A percentile compares a stretch with the other conserved stretches of the same genome.
phyloP scores from a whole-genome alignment of 2,797 vertebrate species.

The Sebastes reedi region DNA sequence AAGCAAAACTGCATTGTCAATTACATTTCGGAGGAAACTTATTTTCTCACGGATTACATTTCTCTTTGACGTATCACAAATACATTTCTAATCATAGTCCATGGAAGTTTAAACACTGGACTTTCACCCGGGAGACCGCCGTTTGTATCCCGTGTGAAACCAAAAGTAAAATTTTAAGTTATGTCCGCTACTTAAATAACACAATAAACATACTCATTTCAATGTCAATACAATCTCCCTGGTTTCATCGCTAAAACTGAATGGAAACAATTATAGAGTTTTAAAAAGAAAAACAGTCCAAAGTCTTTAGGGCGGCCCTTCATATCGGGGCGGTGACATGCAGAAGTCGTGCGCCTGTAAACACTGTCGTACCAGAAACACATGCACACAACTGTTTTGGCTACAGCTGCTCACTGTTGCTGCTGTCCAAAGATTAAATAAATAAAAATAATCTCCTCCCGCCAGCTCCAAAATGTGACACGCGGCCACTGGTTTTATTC shows the following conservation, averaged over 20 bases:
- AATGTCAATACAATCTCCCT: background rate
- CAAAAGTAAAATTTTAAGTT: background rate
- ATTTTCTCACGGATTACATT: background rate
- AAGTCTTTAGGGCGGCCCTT: background rate
- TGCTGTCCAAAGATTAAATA: background rate
- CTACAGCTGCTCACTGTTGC: background rate
- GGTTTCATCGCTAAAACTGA: too few relatives aligned
- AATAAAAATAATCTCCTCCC: too few relatives aligned
- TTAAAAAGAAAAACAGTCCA: background rate
- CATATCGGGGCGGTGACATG: background rate
- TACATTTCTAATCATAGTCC: background rate
- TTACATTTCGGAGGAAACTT: background rate
- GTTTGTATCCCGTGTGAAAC: background rate
- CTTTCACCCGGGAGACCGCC: background rate
- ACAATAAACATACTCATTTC: background rate
- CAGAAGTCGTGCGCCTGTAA: background rate
- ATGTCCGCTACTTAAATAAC: background rate
- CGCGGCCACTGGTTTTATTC: too few relatives aligned
- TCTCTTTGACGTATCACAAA: background rate
- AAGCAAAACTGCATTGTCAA: too few relatives aligned
- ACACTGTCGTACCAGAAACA: background rate
- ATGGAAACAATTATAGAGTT: too few relatives aligned
- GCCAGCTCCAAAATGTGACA: too few relatives aligned
- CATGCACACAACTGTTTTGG: background rate
- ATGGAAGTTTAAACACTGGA: background rate